Evolutionary conservation across 2,797 vertebrate species (phyloP).

Genomic region (Intellagama lesueurii): DNA sequence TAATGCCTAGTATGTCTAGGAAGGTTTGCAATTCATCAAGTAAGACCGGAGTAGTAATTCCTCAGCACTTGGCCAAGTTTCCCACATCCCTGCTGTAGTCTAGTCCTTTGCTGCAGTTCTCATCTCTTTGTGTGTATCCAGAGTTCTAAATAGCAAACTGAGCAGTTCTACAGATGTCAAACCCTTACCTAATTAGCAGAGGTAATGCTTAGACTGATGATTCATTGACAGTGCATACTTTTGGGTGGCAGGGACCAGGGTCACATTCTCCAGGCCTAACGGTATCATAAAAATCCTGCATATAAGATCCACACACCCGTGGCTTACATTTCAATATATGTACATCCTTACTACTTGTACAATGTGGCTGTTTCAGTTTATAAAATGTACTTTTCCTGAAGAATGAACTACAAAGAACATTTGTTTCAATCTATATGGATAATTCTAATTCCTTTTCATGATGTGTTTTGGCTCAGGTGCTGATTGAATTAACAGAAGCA

Average conservation of each 20-base stretch:
- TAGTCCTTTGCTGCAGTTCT: background rate
- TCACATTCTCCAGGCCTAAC: background rate
- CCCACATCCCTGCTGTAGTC: background rate
- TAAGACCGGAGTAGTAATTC: background rate
- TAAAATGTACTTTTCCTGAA: constrained; percentile 56
- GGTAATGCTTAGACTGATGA: background rate
- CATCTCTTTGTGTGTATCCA: background rate
- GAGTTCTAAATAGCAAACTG: too few species aligned
- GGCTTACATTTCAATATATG: background rate
- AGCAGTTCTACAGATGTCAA: background rate
- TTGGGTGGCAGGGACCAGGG: background rate
- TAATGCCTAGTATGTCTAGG: background rate
- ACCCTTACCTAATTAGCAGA: constrained; percentile 1
- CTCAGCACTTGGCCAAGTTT: background rate
- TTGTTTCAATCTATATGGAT: constrained; percentile 48
- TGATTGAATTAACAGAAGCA: constrained; percentile 42
- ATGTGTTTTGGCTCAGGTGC: background rate
- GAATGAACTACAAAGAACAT: constrained; percentile 63
- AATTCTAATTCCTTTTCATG: background rate
- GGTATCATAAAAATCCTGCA: background rate
- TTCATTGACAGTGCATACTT: background rate
- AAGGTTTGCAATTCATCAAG: background rate
- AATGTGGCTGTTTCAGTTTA: constrained; percentile 50
- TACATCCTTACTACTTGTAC: background rate
- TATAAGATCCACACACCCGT: background rate